These are phyloP conservation scores for Drosophila bunnanda DNA, from an alignment of 2,888 invertebrate species.

Conservation along the genomic window DNA sequence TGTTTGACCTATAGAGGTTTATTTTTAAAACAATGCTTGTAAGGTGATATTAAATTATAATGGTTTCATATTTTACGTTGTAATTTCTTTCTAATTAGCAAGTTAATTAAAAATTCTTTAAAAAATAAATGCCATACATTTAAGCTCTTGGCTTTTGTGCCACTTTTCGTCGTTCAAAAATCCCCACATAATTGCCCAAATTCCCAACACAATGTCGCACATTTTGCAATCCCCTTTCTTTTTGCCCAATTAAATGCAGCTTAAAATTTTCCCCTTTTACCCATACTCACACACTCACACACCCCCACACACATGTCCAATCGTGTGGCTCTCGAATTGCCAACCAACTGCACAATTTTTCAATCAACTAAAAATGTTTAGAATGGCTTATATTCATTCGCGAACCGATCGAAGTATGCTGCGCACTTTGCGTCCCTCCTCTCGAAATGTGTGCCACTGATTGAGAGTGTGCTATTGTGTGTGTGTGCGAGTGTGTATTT, in stretches of 20 bases:
- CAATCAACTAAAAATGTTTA: constrained; percentile 78
- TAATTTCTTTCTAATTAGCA: background rate
- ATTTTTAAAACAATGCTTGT: too few relatives aligned
- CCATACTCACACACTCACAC: background rate
- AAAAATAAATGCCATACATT: background rate
- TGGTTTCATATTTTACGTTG: background rate
- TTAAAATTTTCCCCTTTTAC: constrained; percentile 54
- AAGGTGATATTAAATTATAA: too few relatives aligned
- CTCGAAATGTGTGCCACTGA: constrained; percentile 58
- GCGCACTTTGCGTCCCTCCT: constrained; percentile 12
- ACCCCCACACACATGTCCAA: background rate
- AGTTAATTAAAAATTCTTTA: background rate
- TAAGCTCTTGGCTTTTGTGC: constrained; percentile 2
- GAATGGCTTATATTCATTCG: constrained; percentile 66
- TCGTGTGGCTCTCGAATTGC: constrained; percentile 52
- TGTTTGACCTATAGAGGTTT: too few relatives aligned
- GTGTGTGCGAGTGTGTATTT: constrained; percentile 19
- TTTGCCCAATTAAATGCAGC: constrained; percentile 72
- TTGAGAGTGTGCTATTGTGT: constrained; percentile 47
- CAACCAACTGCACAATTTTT: constrained; percentile 78
- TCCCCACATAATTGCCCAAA: constrained; percentile 29
- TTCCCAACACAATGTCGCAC: constrained; percentile 41
- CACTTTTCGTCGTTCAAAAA: constrained; percentile 4
- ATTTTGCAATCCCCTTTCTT: constrained; percentile 49
- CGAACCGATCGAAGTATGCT: constrained; percentile 56